These are phyloP conservation scores for Metopolophium dirhodum DNA, from an alignment of 1,140 invertebrate species.

Conservation along the genomic window DNA sequence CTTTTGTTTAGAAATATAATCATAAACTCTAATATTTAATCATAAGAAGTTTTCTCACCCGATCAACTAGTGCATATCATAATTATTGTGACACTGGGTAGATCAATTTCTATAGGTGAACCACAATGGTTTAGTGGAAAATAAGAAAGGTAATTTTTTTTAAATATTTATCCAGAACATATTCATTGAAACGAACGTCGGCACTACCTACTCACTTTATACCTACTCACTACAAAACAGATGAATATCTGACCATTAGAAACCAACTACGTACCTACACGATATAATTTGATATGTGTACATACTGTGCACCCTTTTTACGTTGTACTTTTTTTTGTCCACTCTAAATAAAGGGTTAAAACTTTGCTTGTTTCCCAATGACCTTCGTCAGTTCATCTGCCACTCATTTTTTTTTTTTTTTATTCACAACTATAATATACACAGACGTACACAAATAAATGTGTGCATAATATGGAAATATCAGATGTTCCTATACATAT, in stretches of 20 bases:
- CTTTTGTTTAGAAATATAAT: slow-evolving; percentile 10
- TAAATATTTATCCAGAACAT: slow-evolving; percentile 43
- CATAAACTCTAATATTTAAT: slow-evolving; percentile 15
- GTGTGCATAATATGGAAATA: slow-evolving; percentile 36
- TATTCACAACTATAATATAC: neutral
- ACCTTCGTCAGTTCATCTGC: slow-evolving; percentile 50
- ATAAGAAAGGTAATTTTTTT: slow-evolving; percentile 36
- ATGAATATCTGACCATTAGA: slow-evolving; percentile 56
- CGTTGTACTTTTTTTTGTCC: slow-evolving; percentile 43
- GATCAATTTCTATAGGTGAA: slow-evolving; percentile 12
- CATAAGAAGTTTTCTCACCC: slow-evolving; percentile 12
- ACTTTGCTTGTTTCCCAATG: slow-evolving; percentile 32
- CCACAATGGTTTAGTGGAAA: neutral
- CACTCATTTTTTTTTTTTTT: slow-evolving; percentile 39
- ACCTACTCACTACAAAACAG: slow-evolving; percentile 16
- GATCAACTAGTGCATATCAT: slow-evolving; percentile 31
- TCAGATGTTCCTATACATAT: slow-evolving; percentile 12
- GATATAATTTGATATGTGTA: slow-evolving; percentile 46
- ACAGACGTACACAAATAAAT: neutral
- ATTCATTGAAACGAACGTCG: slow-evolving; percentile 12
- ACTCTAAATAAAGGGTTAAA: slow-evolving; percentile 47
- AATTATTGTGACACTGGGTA: slow-evolving; percentile 45
- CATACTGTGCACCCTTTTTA: slow-evolving; percentile 40
- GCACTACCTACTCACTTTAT: neutral
- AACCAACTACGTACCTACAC: slow-evolving; percentile 25